Percentiles rank a stretch among this genome's conserved stretches.
phyloP scores from a whole-genome alignment of 1,140 invertebrate species.

The Drosophila kikkawai region DNA sequence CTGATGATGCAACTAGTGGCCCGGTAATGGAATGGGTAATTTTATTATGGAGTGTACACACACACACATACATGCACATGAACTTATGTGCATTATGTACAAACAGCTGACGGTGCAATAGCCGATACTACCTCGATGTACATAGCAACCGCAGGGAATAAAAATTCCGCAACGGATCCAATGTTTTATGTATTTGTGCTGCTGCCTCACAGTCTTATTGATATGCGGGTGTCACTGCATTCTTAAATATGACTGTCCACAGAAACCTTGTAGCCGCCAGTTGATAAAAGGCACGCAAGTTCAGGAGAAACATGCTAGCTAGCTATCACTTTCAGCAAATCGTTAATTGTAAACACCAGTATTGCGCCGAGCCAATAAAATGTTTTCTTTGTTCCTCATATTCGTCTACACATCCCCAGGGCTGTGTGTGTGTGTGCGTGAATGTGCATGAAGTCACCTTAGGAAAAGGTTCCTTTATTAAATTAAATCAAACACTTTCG shows the following conservation, averaged over 20 bases:
- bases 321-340: constrained; percentile 31
- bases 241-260: not conserved
- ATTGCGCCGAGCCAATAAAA: constrained; percentile 22
- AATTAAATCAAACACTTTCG: constrained; percentile 28
- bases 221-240: constrained; percentile 20
- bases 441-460: constrained; percentile 37
- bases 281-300: constrained; percentile 25
- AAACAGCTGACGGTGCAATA: constrained; percentile 31
- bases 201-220: not conserved
- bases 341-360: constrained; percentile 47
- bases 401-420: not conserved
- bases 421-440: not conserved
- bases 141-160: not conserved
- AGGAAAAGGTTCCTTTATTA: constrained; percentile 8
- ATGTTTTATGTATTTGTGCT: constrained; percentile 32
- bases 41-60: constrained; percentile 14
- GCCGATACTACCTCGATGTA: constrained; percentile 7
- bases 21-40: constrained; percentile 22
- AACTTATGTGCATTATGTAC: constrained; percentile 11
- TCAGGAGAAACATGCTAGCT: constrained; percentile 16
- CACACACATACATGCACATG: not conserved
- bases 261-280: not conserved
- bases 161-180: not conserved
- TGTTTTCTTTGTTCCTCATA: constrained; percentile 36
- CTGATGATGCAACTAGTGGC: constrained; percentile 47